Base-by-base conservation (phyloP, 2,797 vertebrate species). In the Huso huso region DNA sequence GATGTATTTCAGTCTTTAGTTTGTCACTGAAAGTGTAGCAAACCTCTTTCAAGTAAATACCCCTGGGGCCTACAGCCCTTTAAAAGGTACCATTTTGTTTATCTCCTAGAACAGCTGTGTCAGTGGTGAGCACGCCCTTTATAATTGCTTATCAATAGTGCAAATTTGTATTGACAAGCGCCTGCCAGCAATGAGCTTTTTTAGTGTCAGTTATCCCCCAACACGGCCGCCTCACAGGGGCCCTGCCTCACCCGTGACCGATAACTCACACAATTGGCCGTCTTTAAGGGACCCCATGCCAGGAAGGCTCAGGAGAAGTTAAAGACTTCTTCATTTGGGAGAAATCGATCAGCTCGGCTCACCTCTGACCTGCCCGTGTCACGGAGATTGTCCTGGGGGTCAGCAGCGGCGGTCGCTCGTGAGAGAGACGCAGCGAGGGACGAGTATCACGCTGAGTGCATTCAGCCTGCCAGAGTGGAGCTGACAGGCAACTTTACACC, bases 141-240 rank as follows among this genome's bases (percentile, higher is more conserved):
- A 80, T 87, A 88, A 90, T 86, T 82, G 80, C 81, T 88, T 86
- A 89, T 91, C 88, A 90, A 90, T 90, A 89, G 87, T 83, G 81
- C 81, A 86, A 81, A 86, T 87, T 83, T 88, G 85, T 90, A 90
- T 88, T 89, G 88, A 88, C 88, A 90, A 80, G 85, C 72, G 67
- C 73, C 87, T 88, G 86, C 89, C 87, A 87, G 80, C 76, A 77
- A 64, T 77, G 79, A 82, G 81, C 87, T 91, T 90, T 90, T 87
- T 86, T 83, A 80, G 81, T 87, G 88, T 88, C 88, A 90, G 81
- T 88, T 86, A 87, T 87, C 84, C 79, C 64, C n/a, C 66, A 72
- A 72, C 72, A 72, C 76, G 73, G 76, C 77, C 50, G 72, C 81
- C 81, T 75, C 74, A 81, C 78, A 76, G 67, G 74, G 74, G 71